These are phyloP conservation scores for Quiscalus mexicanus DNA, from an alignment of 2,113 vertebrate species.

Conservation along the genomic window DNA sequence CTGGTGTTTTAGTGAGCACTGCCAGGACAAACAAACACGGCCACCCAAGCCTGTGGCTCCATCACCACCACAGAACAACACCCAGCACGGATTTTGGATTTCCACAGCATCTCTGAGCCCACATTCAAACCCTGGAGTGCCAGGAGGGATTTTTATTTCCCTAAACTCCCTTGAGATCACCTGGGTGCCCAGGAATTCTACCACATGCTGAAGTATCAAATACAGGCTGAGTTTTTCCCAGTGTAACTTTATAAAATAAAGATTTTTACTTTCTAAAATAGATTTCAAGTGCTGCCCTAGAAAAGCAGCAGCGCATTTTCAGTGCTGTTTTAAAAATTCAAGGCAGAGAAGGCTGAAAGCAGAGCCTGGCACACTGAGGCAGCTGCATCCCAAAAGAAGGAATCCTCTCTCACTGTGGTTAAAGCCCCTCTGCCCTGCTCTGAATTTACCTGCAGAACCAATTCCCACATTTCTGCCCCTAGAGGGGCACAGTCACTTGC, in stretches of 20 bases:
- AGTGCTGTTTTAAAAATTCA: fast-evolving
- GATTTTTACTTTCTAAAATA: background rate
- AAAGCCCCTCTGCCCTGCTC: background rate
- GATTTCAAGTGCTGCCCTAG: background rate
- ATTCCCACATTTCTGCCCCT: conserved; percentile 30
- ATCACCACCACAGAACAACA: background rate
- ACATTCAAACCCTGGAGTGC: background rate
- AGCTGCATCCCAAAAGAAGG: background rate
- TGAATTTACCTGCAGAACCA: background rate
- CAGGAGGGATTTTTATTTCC: background rate
- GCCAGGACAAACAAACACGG: conserved; percentile 28
- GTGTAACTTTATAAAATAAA: background rate
- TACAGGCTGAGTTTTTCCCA: background rate
- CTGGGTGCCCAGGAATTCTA: background rate
- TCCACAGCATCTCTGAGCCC: background rate
- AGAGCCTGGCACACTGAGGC: background rate
- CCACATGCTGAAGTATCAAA: background rate
- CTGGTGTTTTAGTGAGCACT: background rate
- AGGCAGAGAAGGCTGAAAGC: background rate
- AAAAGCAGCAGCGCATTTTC: background rate
- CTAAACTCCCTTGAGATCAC: background rate
- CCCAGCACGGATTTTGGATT: background rate
- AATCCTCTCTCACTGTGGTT: background rate
- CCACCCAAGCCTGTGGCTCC: background rate
- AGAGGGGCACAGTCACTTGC: conserved; percentile 41